A percentile compares a stretch with the other conserved stretches of the same genome.
These are phyloP conservation scores for Harpagus bidentatus DNA, from an alignment of 2,113 vertebrate species.

Conservation along the genomic window DNA sequence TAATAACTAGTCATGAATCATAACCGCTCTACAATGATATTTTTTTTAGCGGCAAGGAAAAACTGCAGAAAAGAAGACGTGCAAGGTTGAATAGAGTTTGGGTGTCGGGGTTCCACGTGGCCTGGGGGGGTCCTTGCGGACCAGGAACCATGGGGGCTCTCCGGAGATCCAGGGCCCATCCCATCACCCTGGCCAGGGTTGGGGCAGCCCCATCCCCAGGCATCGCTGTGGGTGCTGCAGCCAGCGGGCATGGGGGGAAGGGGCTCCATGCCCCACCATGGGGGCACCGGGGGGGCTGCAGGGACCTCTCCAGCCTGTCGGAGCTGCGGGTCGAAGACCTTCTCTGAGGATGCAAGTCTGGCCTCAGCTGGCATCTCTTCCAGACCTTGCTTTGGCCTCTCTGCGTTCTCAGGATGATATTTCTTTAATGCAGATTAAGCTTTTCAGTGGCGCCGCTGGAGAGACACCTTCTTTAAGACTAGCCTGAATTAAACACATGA, in stretches of 20 bases:
- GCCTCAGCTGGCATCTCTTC: background rate
- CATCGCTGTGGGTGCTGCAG: background rate
- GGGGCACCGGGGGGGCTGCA: background rate
- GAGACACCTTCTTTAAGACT: background rate
- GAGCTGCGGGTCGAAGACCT: background rate
- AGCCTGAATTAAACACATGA: background rate
- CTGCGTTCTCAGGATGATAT: background rate
- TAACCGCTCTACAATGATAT: background rate
- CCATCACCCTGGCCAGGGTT: background rate
- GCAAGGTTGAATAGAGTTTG: background rate
- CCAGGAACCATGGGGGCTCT: background rate
- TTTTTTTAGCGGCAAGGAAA: background rate
- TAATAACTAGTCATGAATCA: constrained; percentile 36
- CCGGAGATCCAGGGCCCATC: background rate
- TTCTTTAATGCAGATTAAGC: background rate
- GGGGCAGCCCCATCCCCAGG: background rate
- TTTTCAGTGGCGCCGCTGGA: background rate
- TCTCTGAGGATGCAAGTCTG: background rate
- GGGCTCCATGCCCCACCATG: fast-evolving
- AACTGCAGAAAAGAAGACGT: fast-evolving
- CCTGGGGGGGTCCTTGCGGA: fast-evolving
- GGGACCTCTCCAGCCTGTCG: fast-evolving
- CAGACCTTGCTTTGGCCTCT: background rate
- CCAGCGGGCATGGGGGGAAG: background rate
- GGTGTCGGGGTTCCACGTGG: fast-evolving